Base-by-base conservation (phyloP, 1,140 invertebrate species). In the Eulimnadia texana region DNA sequence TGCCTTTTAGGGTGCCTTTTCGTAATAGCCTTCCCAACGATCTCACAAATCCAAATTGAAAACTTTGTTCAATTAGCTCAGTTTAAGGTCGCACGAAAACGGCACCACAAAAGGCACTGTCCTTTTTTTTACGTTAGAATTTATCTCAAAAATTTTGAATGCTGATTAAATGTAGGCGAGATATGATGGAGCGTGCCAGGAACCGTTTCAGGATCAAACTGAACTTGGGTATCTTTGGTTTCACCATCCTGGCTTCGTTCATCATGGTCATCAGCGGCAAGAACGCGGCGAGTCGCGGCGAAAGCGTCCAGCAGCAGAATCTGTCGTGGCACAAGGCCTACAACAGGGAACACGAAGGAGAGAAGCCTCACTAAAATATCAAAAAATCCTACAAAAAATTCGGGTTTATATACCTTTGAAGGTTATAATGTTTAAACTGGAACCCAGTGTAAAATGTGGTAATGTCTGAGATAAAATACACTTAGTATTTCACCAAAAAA, bases 181-280 rank as follows among this genome's bases (percentile, higher is more conserved):
- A 62, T 27, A 25, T 28, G 33, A 62, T 62, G 61, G 61, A 62
- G 47, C 25, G 53, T 11, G 55, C 61, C 13, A 27, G 61, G 13
- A 62, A 57, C 25, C 51, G 50, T 3, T 55, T 27, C 42, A 24
- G 61, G 27, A 62, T 62, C 33, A 10, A 11, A 25, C 20, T 62
- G 16, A 62, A 62, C 25, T 2, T 62, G 19, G 24, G 27, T 3
- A 3, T 62, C 9, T 28, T 50, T 33, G 25, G 19, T n/a, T 22
- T 58, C 10, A 27, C 61, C 24, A 50, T 49, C 20, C 28, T 59
- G 9, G 61, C 52, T 33, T 62, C 51, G 20, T 16, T 62, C 22
- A 23, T 22, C 20, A 62, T 62, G 61, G 61, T 55, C 13, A 42
- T 59, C 6, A 62, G 54, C 53, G 61, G 61, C n/a, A 62, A 62